Base-by-base conservation (phyloP, 2,888 invertebrate species). In the Dendrolimus houi region DNA sequence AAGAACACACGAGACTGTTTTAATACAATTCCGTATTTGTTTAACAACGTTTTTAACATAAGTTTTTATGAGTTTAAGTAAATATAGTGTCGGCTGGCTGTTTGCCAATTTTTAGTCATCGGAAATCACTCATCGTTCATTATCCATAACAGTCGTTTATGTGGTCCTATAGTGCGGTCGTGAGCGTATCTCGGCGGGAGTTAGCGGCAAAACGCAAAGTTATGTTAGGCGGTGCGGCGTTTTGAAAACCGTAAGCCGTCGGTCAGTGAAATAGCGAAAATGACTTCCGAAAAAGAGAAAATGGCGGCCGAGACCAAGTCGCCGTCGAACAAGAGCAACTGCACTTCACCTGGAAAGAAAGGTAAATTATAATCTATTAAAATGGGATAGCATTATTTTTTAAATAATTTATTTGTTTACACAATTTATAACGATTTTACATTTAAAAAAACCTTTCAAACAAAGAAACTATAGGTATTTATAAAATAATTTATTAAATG, bases 261-360 rank as follows among this genome's bases (percentile, higher is more conserved):
- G 67, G 66, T 65, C 65, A 71, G 74, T 74, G 72, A 64, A 70
- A 69, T 70, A 75, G 75, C 74, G 67, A 77, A 60, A 69, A 89
- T 90, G 89, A 84, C 83, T 71, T 81, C 87, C 64, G 89, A 88
- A 71, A 89, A 89, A 72, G 87, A 84, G 78, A 89, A 88, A 75
- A 90, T 90, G 89, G 89, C 85, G 58, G 81, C 85, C 61, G 88
- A 87, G 65, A 69, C 81, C 64, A 89, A 89, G 75, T 89, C 90
- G 62, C 87, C 89, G 54, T 84, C 86, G 57, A 87, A 85, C 75
- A 87, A 82, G 79, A 85, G 82, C 74, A 90, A 90, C 80, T 86
- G 85, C 75, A 82, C 89, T 58, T 89, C 91, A 60, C 91, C 90
- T 14, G 89, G 85, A 63, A 91, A 91, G 72, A 91, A 91, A 89